Evolutionary conservation across 2,888 invertebrate genomes (phyloP).

Genomic region (Pristionchus entomophagus): DNA sequence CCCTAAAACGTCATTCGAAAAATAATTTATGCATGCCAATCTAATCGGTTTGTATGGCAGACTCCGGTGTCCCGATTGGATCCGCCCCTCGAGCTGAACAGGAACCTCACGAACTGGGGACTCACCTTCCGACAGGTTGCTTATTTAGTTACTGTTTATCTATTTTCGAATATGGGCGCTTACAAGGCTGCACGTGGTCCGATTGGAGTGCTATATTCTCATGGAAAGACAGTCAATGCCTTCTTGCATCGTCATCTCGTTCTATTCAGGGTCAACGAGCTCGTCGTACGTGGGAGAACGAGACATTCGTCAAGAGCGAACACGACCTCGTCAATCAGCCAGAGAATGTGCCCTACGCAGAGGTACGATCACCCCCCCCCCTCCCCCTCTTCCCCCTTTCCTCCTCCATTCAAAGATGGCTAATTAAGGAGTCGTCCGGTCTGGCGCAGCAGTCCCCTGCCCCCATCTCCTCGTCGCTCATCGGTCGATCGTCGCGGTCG

Average conservation of each 20-base stretch:
- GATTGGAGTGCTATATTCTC: too few species aligned
- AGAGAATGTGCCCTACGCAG: constrained; percentile 62
- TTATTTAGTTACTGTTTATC: too few species aligned
- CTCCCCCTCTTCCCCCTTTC: too few species aligned
- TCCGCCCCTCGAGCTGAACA: constrained; percentile 72
- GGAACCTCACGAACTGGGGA: constrained; percentile 76
- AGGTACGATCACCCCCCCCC: neutral
- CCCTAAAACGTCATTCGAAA: neutral
- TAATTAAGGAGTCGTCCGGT: neutral
- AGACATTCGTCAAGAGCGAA: constrained; percentile 69
- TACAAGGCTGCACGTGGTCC: too few species aligned
- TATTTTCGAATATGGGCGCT: too few species aligned
- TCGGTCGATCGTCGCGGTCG: neutral
- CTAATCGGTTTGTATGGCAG: too few species aligned
- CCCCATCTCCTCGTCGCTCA: neutral
- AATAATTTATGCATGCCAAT: neutral
- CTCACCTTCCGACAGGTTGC: constrained; percentile 58
- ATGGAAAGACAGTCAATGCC: too few species aligned
- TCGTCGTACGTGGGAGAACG: constrained; percentile 71
- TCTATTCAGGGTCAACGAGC: constrained; percentile 49
- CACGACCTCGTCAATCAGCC: constrained; percentile 67
- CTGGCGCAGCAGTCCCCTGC: constrained; percentile 14
- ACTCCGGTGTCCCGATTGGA: constrained; percentile 62
- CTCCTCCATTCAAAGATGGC: neutral
- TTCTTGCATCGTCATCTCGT: neutral